Evolutionary conservation across 2,888 invertebrate species (phyloP), one percentile per base, ranked within the genome.

Genomic region (Drosophila parthenogenetica): DNA sequence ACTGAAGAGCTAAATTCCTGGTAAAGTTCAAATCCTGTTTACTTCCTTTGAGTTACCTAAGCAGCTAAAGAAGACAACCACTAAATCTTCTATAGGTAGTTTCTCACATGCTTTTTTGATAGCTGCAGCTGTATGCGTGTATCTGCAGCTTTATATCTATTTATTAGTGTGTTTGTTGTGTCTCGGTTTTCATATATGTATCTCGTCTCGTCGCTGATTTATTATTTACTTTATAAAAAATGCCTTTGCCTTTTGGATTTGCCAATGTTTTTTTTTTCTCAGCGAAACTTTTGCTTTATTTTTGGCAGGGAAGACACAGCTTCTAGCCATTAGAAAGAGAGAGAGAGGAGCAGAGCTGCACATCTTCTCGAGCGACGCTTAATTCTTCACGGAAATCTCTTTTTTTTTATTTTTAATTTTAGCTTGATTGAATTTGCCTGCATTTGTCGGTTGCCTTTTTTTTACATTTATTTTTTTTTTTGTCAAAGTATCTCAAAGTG

Each of bases 31-130:
- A 81, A 87, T 81, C 81, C 81, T 87, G 81, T 81, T 81, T 81
- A 87, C 87, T 81, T 87, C 87, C 87, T 81, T 87, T 87, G 63
- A 79, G 85, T 82, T 85, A 85, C 81, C 87, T 81, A 87, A 81
- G 85, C 81, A 74, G 59, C 61, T 60, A 35, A 45, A 50, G 58
- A 71, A 84, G 78, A 81, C 63, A 61, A 81, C 77, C 87, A 84
- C 87, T 84, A 81, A 81, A 81, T 87, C 81, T 81, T 81, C 72
- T 66, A 81, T 87, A 68, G 87, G 75, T 72, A 69, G 68, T 66
- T 81, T 81, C 66, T 48, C 48, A 37, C 8, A 46, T 67, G 62
- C 63, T 62, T 75, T 62, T 75, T 70, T 73, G 45, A 29, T 60
- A 66, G 76, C 45, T 71, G 46, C 54, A 53, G 45, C 25, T 22